Base-by-base conservation (phyloP, 2,113 vertebrate species). In the Podarcis muralis region DNA sequence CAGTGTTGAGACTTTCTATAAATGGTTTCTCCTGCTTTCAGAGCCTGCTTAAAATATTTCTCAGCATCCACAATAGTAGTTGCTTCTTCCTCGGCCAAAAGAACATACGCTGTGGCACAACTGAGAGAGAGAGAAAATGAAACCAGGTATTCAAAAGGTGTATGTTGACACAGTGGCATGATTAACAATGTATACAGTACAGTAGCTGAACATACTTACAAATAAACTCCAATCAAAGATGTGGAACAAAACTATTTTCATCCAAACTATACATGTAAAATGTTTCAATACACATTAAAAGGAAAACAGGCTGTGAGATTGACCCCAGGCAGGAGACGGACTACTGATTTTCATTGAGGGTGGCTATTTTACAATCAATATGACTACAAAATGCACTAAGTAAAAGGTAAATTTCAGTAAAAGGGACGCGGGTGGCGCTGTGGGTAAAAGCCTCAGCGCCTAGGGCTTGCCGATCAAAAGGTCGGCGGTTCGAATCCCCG, bases 41-140 rank as follows among this genome's bases (percentile, higher is more conserved):
- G 94, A 18, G 99, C 99, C 97, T 99, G 99, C 96, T 98, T 99
- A 93, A 99, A 99, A 69, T 99, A 98, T 81, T 97, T 98, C 95
- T 99, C 99, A 9, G 99, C 98, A 96, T 99, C 99, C 92, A 97
- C 97, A 92, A 99, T 99, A 30, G 99, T 99, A 68, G 98, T 99
- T 83, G 99, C 99, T 96, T 99, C 99, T 95, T 99, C 99, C 88
- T 99, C 99, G 57, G 99, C 99, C 86, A 99, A 94, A 1, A 99
- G 98, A 65, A 99, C 98, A 9, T 99, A 99, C 0, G 99, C 99
- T 81, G 99, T 98, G 83, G 99, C 99, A 95, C 99, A 99, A 88
- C 99, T 99, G 94, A 35, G 89, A 91, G 93, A n/a, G 86, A 35
- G 18, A 79, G 62, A 9, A 85, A 79, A 78, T 90, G 72, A 15